Conservation (phyloP, 2,888 invertebrate species). For the Lathronympha strigana region DNA sequence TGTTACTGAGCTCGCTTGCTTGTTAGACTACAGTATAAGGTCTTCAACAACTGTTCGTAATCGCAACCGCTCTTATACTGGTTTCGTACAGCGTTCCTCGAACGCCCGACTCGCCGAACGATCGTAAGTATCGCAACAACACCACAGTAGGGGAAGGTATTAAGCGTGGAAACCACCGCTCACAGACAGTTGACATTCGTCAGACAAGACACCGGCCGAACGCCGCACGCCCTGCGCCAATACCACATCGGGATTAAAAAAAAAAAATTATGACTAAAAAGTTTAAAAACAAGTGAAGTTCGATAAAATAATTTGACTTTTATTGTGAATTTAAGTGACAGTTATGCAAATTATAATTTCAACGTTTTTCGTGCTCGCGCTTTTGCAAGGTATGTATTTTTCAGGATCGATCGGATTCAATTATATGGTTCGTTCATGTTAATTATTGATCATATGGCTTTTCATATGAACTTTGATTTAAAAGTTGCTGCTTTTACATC, state of each 20-base stretch:
- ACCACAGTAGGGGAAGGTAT: slow-evolving; percentile 62
- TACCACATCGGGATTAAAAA: slow-evolving; percentile 3
- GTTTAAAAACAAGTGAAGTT: slow-evolving; percentile 28
- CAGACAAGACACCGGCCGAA: slow-evolving; percentile 51
- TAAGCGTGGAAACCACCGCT: slow-evolving; percentile 66
- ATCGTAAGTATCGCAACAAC: background rate
- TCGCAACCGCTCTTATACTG: background rate
- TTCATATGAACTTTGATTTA: too few relatives aligned
- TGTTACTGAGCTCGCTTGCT: too few relatives aligned
- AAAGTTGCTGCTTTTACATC: too few relatives aligned
- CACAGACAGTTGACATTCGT: slow-evolving; percentile 64
- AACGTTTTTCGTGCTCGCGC: slow-evolving; percentile 57
- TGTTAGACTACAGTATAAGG: too few relatives aligned
- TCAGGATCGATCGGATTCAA: slow-evolving; percentile 25
- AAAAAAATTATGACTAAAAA: slow-evolving; percentile 33
- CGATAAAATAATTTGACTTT: background rate
- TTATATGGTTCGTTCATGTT: background rate
- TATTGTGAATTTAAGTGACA: slow-evolving; percentile 41
- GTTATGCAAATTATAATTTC: slow-evolving; percentile 53
- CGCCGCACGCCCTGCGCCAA: slow-evolving; percentile 41
- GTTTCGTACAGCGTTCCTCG: too few relatives aligned
- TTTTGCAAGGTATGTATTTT: slow-evolving; percentile 68
- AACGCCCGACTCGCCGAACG: background rate
- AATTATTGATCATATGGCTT: background rate
- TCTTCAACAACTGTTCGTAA: background rate